A percentile compares a stretch with the other conserved stretches of the same genome.
phyloP scores from a whole-genome alignment of 1,140 invertebrate genomes.

The Artemia franciscana region DNA sequence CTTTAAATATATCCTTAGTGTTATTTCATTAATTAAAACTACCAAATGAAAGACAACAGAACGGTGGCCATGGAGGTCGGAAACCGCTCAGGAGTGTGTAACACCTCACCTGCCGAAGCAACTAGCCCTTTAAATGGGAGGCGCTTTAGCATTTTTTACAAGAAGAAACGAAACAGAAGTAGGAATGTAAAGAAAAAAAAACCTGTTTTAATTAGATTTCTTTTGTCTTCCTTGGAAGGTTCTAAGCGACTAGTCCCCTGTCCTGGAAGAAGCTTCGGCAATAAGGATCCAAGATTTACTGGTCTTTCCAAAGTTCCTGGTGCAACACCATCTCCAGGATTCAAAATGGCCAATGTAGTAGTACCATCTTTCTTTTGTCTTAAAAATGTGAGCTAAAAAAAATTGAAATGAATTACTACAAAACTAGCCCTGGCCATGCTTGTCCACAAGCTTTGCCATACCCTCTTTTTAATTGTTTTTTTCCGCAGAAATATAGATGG shows the following conservation, averaged over 20 bases:
- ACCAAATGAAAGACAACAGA: too few relatives aligned
- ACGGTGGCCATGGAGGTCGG: too few relatives aligned
- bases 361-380: constrained; percentile 53
- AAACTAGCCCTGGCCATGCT: neutral
- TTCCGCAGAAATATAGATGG: too few relatives aligned
- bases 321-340: constrained; percentile 44
- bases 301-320: constrained; percentile 45
- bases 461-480: too few relatives aligned
- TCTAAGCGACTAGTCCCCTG: constrained; percentile 42
- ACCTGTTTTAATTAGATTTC: constrained; percentile 59
- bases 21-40: too few relatives aligned
- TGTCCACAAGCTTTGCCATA: neutral
- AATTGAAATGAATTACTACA: constrained; percentile 9
- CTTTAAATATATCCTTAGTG: too few relatives aligned
- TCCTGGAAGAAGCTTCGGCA: constrained; percentile 43
- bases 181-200: too few relatives aligned
- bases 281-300: constrained; percentile 48
- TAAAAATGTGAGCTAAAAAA: constrained; percentile 46
- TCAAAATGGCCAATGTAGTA: constrained; percentile 66
- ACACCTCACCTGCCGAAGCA: too few relatives aligned
- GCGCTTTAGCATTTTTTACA: too few relatives aligned
- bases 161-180: too few relatives aligned
- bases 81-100: too few relatives aligned
- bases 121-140: too few relatives aligned
- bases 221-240: constrained; percentile 61